phyloP scores from a whole-genome alignment of 1,140 invertebrate species.

The Drosophila seguyi region DNA sequence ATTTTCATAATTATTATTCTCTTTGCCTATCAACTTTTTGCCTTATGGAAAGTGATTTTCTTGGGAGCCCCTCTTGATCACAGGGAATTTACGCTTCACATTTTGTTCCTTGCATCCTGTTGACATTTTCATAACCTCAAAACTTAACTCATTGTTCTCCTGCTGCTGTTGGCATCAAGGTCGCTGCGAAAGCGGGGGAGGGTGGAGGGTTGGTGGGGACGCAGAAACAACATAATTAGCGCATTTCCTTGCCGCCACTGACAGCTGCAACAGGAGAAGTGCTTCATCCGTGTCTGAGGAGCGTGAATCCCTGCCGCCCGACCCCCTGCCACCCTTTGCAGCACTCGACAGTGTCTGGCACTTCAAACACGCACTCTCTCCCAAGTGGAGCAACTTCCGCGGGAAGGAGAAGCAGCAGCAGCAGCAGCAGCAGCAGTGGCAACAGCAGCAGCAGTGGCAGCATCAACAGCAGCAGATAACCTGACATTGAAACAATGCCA shows the following conservation, averaged over 20 bases:
- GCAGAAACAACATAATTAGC: conserved; percentile 74
- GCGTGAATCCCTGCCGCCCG: conserved; percentile 15
- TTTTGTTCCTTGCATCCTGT: conserved; percentile 34
- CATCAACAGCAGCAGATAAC: conserved; percentile 28
- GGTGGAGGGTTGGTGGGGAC: background rate
- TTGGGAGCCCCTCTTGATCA: background rate
- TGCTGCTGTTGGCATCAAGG: conserved; percentile 53
- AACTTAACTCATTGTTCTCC: conserved; percentile 37
- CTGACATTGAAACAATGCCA: conserved; percentile 80
- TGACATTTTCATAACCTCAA: conserved; percentile 47
- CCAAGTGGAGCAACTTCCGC: conserved; percentile 37
- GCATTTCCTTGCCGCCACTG: conserved; percentile 69
- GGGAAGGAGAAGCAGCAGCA: background rate
- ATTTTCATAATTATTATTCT: background rate
- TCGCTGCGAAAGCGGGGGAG: conserved; percentile 42
- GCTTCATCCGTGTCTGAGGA: conserved; percentile 59
- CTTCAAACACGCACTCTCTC: conserved; percentile 51
- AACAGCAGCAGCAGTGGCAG: background rate
- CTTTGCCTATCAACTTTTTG: background rate
- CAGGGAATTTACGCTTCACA: conserved; percentile 10
- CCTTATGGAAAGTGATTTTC: background rate
- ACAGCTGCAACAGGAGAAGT: conserved; percentile 53
- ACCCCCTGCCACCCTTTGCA: conserved; percentile 11
- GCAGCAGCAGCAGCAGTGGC: background rate
- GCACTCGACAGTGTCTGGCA: conserved; percentile 52